phyloP scores from a whole-genome alignment of 2,888 invertebrate genomes.

The Nasonovia ribisnigri region DNA sequence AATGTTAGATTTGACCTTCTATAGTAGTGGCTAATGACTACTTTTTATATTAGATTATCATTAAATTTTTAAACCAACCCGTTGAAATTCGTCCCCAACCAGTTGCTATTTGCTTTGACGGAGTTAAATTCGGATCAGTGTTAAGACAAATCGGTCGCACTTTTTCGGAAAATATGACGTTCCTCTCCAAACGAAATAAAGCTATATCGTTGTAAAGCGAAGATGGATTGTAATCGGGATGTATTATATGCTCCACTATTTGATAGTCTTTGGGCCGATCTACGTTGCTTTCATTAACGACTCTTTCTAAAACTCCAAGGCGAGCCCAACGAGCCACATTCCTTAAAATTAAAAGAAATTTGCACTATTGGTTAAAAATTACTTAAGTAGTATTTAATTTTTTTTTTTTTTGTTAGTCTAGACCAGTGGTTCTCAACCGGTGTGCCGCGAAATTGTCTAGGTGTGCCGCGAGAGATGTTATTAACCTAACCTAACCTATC shows the following conservation, averaged over 20 bases:
- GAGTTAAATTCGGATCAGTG: neutral
- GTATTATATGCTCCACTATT: constrained; percentile 72
- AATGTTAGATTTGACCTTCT: too few species aligned
- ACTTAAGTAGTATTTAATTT: too few species aligned
- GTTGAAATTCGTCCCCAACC: constrained; percentile 75
- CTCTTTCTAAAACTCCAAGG: constrained; percentile 43
- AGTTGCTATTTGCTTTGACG: constrained; percentile 72
- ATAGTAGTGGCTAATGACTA: too few species aligned
- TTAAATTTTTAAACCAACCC: constrained; percentile 67
- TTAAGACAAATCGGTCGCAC: constrained; percentile 77
- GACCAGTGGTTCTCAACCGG: too few species aligned
- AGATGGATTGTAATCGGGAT: constrained; percentile 75
- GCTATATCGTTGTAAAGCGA: constrained; percentile 78
- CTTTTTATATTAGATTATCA: neutral
- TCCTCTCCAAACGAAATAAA: constrained; percentile 73
- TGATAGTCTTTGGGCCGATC: constrained; percentile 73
- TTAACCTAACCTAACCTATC: too few species aligned
- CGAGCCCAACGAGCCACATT: constrained; percentile 69
- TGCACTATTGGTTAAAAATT: too few species aligned
- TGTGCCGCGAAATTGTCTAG: too few species aligned
- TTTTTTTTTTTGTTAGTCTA: too few species aligned
- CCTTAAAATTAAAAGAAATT: neutral
- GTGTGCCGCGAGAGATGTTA: too few species aligned
- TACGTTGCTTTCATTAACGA: constrained; percentile 69
- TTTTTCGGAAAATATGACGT: constrained; percentile 73